These are phyloP conservation scores for Erebia ligea DNA, from an alignment of 2,888 invertebrate genomes.

Conservation along the genomic window DNA sequence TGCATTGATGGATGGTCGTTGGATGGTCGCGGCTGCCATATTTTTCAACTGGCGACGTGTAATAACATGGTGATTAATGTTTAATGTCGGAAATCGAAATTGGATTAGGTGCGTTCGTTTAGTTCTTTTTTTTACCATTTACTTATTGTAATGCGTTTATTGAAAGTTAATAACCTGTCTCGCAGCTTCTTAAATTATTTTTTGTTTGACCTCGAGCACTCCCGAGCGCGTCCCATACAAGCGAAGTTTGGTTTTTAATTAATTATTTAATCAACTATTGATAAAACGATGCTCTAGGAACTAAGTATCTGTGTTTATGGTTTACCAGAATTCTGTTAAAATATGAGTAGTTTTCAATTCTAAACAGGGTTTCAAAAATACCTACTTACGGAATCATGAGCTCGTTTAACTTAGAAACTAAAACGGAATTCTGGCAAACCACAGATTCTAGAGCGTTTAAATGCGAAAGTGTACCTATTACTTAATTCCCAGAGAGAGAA, in stretches of 20 bases:
- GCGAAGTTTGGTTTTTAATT: neutral
- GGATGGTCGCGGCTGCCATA: constrained; percentile 61
- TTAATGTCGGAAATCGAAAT: constrained; percentile 62
- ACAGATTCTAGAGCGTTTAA: too few relatives aligned
- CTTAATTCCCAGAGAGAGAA: too few relatives aligned
- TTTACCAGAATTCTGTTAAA: too few relatives aligned
- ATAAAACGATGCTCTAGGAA: too few relatives aligned
- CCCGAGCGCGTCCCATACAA: neutral
- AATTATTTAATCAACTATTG: too few relatives aligned
- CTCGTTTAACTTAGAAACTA: too few relatives aligned
- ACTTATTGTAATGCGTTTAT: constrained; percentile 28
- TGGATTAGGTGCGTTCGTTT: constrained; percentile 49
- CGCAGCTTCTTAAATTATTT: constrained; percentile 7
- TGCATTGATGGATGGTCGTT: constrained; percentile 36
- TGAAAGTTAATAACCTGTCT: constrained; percentile 28
- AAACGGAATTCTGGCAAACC: too few relatives aligned
- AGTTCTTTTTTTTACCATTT: constrained; percentile 24
- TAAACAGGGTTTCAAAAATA: too few relatives aligned
- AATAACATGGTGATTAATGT: constrained; percentile 65
- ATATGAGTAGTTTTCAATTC: too few relatives aligned
- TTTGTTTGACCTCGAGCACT: neutral
- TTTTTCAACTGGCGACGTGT: constrained; percentile 63
- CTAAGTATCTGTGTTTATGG: too few relatives aligned
- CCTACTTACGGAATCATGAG: too few relatives aligned
- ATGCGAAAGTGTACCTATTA: too few relatives aligned